These are phyloP conservation scores for Pseudococcus longispinus DNA, from an alignment of 2,888 invertebrate species.

Conservation along the genomic window DNA sequence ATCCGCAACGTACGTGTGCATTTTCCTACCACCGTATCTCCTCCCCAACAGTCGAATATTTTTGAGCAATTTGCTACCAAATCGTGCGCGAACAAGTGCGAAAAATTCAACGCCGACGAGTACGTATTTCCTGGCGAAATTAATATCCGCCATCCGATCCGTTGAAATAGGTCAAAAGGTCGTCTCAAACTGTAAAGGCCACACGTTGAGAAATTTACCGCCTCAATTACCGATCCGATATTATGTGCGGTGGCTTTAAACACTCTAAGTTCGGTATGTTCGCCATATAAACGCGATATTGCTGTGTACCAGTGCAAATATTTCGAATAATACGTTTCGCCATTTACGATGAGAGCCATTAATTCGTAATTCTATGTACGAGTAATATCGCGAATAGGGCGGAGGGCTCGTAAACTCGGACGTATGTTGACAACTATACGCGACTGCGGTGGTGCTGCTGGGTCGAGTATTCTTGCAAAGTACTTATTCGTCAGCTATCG, in stretches of 20 bases:
- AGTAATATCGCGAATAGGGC: too few relatives aligned
- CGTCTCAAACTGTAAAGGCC: background rate
- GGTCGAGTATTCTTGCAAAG: too few relatives aligned
- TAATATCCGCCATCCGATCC: conserved; percentile 5
- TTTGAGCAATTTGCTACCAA: conserved; percentile 26
- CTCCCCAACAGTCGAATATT: background rate
- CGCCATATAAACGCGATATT: background rate
- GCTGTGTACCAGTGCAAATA: background rate
- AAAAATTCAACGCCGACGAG: conserved; percentile 17
- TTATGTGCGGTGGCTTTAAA: background rate
- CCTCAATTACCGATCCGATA: conserved; percentile 7
- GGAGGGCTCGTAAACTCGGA: too few relatives aligned
- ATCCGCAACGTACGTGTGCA: background rate
- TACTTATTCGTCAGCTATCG: too few relatives aligned
- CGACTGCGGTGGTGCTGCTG: too few relatives aligned
- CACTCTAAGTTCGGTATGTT: background rate
- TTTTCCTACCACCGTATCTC: background rate
- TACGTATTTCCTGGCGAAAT: background rate
- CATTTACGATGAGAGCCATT: background rate
- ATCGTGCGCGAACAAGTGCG: conserved; percentile 15
- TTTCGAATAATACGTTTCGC: background rate
- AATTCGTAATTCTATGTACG: background rate
- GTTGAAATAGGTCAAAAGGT: conserved; percentile 27
- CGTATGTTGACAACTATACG: too few relatives aligned
- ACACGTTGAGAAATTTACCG: conserved; percentile 24